These are phyloP conservation scores for Aspiorhynchus laticeps DNA, from an alignment of 2,113 vertebrate genomes.

Conservation along the genomic window DNA sequence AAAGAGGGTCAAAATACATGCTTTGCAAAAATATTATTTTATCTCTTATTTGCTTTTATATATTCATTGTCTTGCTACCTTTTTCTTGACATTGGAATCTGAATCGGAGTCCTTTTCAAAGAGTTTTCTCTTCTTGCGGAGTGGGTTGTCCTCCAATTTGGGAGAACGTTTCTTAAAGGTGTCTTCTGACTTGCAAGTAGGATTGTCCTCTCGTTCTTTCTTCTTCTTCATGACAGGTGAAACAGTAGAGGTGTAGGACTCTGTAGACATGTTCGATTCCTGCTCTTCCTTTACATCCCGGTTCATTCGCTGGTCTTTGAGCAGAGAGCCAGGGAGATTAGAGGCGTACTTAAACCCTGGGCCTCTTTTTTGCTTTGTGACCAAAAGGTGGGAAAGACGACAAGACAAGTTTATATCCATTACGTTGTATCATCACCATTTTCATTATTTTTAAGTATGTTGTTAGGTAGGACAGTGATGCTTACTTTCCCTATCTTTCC, in stretches of 20 bases:
- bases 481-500: constrained; percentile 99
- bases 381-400: constrained; percentile 84
- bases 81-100: constrained; percentile 85
- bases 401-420: constrained; percentile 85
- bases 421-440: not conserved
- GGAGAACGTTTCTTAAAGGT: constrained; percentile 83
- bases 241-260: constrained; percentile 57
- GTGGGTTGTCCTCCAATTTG: constrained; percentile 85
- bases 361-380: constrained; percentile 98
- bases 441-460: not conserved
- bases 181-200: constrained; percentile 80
- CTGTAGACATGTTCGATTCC: constrained; percentile 64
- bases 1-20: constrained; percentile 39
- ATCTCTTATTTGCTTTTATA: constrained; percentile 17
- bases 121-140: constrained; percentile 89
- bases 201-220: constrained; percentile 83
- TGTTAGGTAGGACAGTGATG: constrained; percentile 60
- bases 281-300: constrained; percentile 87
- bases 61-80: constrained; percentile 73
- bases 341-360: constrained; percentile 98
- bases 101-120: constrained; percentile 90
- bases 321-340: constrained; percentile 92
- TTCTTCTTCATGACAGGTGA: constrained; percentile 77
- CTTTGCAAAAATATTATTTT: constrained; percentile 31
- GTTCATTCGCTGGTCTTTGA: constrained; percentile 89